Percentiles rank a stretch among this genome's conserved stretches.
phyloP scores from a whole-genome alignment of 2,888 invertebrate species.

The Sarcophaga variegata region DNA sequence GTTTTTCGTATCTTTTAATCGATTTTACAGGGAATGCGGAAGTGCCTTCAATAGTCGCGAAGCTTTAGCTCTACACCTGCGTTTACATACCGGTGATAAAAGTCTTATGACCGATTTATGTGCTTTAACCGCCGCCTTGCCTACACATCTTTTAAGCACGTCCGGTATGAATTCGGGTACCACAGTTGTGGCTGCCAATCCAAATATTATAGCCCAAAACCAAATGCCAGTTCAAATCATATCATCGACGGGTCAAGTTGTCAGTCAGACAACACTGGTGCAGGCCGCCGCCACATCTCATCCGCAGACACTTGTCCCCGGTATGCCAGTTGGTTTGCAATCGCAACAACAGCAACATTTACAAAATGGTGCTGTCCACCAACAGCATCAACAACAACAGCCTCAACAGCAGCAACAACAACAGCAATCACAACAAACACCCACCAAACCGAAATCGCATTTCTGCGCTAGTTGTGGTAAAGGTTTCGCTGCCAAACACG shows the following conservation, averaged over 20 bases:
- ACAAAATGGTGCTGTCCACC: slow-evolving; percentile 77
- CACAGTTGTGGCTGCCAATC: slow-evolving; percentile 81
- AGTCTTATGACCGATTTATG: slow-evolving; percentile 91
- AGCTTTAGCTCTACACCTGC: slow-evolving; percentile 89
- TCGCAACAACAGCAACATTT: slow-evolving; percentile 82
- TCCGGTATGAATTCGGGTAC: slow-evolving; percentile 80
- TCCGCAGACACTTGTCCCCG: slow-evolving; percentile 79
- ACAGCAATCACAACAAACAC: slow-evolving; percentile 78
- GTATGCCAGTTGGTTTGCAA: slow-evolving; percentile 78
- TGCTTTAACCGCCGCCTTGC: slow-evolving; percentile 89
- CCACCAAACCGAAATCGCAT: slow-evolving; percentile 87
- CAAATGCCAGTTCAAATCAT: slow-evolving; percentile 82
- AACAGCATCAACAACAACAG: slow-evolving; percentile 64
- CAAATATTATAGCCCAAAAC: slow-evolving; percentile 80
- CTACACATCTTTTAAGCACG: slow-evolving; percentile 84
- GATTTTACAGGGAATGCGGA: slow-evolving; percentile 83
- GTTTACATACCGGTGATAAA: slow-evolving; percentile 90
- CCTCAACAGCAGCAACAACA: slow-evolving; percentile 71
- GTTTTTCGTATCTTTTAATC: neutral
- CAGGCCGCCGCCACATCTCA: slow-evolving; percentile 80
- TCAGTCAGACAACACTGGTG: slow-evolving; percentile 81
- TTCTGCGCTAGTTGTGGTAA: slow-evolving; percentile 91
- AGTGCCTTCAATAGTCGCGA: slow-evolving; percentile 87
- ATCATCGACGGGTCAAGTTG: slow-evolving; percentile 82
- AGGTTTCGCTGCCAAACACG: slow-evolving; percentile 92